phyloP scores from a whole-genome alignment of 2,888 invertebrate genomes.

The Alcis repandata region DNA sequence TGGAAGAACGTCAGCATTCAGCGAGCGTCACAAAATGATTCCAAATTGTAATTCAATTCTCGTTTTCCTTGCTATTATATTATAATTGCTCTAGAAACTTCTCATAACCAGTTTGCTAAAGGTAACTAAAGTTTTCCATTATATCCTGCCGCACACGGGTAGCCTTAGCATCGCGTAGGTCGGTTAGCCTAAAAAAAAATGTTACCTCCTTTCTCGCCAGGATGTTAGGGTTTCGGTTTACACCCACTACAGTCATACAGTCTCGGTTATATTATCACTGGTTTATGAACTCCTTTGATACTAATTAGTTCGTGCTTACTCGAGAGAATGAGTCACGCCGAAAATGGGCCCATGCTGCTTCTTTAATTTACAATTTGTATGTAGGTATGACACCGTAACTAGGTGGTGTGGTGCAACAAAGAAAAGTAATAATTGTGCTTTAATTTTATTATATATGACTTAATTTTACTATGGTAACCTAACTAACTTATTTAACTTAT shows the following conservation, averaged over 20 bases:
- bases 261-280: neutral
- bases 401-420: neutral
- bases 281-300: neutral
- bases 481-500: no score
- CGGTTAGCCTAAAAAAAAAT: constrained; percentile 1
- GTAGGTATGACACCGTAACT: neutral
- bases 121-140: neutral
- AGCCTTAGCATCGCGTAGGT: neutral
- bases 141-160: neutral
- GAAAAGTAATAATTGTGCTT: neutral
- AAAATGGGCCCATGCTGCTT: neutral
- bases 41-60: constrained; percentile 59
- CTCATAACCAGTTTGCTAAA: neutral
- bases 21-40: constrained; percentile 69
- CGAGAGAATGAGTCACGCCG: constrained; percentile 4
- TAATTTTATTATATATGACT: no score
- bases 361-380: no score
- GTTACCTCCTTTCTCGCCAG: neutral
- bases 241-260: neutral
- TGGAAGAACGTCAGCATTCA: constrained; percentile 72
- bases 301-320: neutral
- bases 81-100: constrained; percentile 26
- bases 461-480: no score
- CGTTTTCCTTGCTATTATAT: constrained; percentile 53
- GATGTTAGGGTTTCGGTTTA: neutral